Evolutionary conservation across 2,113 vertebrate genomes (phyloP).

Genomic region (Dipodomys ordii): DNA sequence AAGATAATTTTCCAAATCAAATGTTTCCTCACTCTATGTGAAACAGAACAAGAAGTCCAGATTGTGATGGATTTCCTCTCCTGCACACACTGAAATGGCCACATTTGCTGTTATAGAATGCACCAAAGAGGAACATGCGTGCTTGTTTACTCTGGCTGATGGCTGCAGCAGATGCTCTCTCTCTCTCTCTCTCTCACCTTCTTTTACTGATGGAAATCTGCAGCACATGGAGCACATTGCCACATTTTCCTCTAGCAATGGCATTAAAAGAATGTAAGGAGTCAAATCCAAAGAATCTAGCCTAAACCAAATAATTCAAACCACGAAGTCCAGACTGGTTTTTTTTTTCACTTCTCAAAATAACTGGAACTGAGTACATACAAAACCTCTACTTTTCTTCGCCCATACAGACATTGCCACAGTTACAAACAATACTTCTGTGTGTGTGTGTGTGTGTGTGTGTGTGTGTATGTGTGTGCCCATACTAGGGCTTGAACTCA

Average conservation of each 20-base stretch:
- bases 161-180: background rate
- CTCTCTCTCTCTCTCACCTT: background rate
- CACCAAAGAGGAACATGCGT: background rate
- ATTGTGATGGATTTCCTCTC: background rate
- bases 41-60: conserved; percentile 14
- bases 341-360: conserved; percentile 68
- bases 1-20: conserved; percentile 45
- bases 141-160: background rate
- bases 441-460: too few species aligned
- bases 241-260: conserved; percentile 49
- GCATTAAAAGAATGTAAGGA: conserved; percentile 47
- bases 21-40: conserved; percentile 19
- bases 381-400: conserved; percentile 17
- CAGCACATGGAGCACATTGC: conserved; percentile 30
- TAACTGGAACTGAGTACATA: conserved; percentile 27
- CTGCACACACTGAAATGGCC: background rate
- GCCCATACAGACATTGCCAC: background rate
- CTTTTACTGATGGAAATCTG: conserved; percentile 41
- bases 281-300: conserved; percentile 38
- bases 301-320: conserved; percentile 64
- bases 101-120: conserved; percentile 4
- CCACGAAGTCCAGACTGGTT: conserved; percentile 42
- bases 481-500: too few species aligned
- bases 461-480: too few species aligned
- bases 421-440: background rate